These are phyloP conservation scores for Palythoa grandis DNA, from an alignment of 92 coral and sea anemone genomes.

Conservation along the genomic window DNA sequence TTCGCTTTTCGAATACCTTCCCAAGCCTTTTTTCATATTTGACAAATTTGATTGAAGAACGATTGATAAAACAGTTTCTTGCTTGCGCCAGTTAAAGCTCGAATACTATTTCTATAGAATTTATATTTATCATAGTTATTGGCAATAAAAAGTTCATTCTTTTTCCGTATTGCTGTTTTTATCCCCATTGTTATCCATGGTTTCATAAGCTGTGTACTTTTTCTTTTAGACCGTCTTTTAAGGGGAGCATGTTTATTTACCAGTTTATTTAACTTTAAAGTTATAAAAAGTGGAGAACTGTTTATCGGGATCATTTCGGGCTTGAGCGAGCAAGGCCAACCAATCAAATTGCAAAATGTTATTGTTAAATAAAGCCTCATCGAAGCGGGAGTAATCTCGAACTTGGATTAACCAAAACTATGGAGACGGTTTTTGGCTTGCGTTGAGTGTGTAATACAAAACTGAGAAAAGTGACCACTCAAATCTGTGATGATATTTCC, in stretches of 20 bases:
- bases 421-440: too few species aligned
- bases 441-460: constrained; percentile 9
- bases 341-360: constrained; percentile 20
- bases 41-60: neutral
- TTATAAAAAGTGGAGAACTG: constrained; percentile 28
- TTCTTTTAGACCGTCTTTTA: constrained; percentile 16
- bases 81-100: neutral
- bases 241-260: constrained; percentile 50
- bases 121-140: constrained; percentile 27
- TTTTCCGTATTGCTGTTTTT: constrained; percentile 22
- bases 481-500: constrained; percentile 38
- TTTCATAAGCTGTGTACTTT: constrained; percentile 28
- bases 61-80: constrained; percentile 13
- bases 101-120: constrained; percentile 15
- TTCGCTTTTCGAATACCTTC: constrained; percentile 12
- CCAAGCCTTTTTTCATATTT: constrained; percentile 14
- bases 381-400: too few species aligned
- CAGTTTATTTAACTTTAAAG: neutral
- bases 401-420: too few species aligned
- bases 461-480: neutral
- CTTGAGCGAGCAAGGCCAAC: constrained; percentile 10
- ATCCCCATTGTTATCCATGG: constrained; percentile 39
- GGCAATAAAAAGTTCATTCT: constrained; percentile 14
- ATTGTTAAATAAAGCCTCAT: constrained; percentile 17
- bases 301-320: neutral